Percentiles rank a stretch among this genome's conserved stretches.
phyloP scores from a whole-genome alignment of 92 coral and sea anemone genomes.

The Paramuricea clavata region DNA sequence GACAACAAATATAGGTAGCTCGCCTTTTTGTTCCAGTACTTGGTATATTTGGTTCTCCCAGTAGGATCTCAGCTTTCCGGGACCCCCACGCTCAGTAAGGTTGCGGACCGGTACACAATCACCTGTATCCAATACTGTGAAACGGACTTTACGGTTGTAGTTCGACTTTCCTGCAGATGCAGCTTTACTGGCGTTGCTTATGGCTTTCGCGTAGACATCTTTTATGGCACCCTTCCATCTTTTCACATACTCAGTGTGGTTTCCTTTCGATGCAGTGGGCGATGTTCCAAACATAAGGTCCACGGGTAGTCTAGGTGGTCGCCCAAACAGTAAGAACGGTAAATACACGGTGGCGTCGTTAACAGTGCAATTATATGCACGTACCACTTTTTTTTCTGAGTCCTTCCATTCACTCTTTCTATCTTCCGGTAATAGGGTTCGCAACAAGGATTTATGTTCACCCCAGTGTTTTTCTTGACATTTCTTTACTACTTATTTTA shows the following conservation, averaged over 20 bases:
- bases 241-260: constrained; percentile 26
- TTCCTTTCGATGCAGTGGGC: neutral
- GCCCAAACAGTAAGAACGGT: constrained; percentile 58
- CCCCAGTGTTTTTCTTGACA: no score
- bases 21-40: neutral
- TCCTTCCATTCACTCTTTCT: neutral
- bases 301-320: constrained; percentile 54
- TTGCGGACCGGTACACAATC: constrained; percentile 24
- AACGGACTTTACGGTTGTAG: constrained; percentile 25
- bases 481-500: no score
- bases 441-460: no score
- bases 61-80: constrained; percentile 8
- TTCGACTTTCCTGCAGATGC: constrained; percentile 40
- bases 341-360: constrained; percentile 54
- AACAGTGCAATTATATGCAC: constrained; percentile 8
- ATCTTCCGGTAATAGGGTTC: neutral
- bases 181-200: constrained; percentile 16
- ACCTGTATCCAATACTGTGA: neutral
- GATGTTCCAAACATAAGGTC: constrained; percentile 53
- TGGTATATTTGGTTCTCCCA: constrained; percentile 27
- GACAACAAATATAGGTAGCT: neutral
- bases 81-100: constrained; percentile 21
- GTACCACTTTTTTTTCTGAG: neutral
- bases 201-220: constrained; percentile 44
- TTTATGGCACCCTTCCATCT: constrained; percentile 49